Evolutionary conservation across 1,140 invertebrate genomes (phyloP).

Genomic region (Bombus picipes): DNA sequence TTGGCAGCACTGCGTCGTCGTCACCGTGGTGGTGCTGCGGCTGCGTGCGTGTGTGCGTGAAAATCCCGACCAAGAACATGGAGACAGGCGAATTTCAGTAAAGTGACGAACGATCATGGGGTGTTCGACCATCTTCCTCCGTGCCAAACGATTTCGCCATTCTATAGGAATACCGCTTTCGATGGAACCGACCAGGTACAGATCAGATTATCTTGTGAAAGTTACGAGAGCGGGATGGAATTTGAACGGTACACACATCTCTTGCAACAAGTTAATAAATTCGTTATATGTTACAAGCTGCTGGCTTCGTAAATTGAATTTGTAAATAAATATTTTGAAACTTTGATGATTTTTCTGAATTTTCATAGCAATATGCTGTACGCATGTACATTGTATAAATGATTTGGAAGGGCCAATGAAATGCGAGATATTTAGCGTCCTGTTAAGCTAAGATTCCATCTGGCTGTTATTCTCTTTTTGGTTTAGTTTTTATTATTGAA

Average conservation of each 20-base stretch:
- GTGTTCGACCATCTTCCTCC: not conserved
- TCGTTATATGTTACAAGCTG: not conserved
- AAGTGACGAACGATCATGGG: constrained; percentile 5
- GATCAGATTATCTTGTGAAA: constrained; percentile 14
- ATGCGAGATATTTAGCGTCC: not conserved
- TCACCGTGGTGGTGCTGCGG: constrained; percentile 32
- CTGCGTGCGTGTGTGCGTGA: constrained; percentile 63
- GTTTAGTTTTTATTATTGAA: not conserved
- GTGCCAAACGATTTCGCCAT: not conserved
- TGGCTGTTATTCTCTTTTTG: not conserved
- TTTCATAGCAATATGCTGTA: not conserved
- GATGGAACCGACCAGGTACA: constrained; percentile 17
- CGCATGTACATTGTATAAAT: not conserved
- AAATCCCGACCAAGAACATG: constrained; percentile 35
- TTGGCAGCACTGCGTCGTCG: constrained; percentile 44
- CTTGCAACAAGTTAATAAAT: not conserved
- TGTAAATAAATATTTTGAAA: not conserved
- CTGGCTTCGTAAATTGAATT: not conserved
- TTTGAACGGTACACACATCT: constrained; percentile 3
- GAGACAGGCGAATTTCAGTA: constrained; percentile 30
- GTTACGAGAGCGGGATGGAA: not conserved
- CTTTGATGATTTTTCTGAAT: not conserved
- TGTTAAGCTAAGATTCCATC: constrained; percentile 3
- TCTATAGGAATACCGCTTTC: not conserved
- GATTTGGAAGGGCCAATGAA: not conserved